Evolutionary conservation across 1,140 invertebrate genomes (phyloP), one percentile per base, ranked within the genome.

Genomic region (Trachymyrmex cornetzi): DNA sequence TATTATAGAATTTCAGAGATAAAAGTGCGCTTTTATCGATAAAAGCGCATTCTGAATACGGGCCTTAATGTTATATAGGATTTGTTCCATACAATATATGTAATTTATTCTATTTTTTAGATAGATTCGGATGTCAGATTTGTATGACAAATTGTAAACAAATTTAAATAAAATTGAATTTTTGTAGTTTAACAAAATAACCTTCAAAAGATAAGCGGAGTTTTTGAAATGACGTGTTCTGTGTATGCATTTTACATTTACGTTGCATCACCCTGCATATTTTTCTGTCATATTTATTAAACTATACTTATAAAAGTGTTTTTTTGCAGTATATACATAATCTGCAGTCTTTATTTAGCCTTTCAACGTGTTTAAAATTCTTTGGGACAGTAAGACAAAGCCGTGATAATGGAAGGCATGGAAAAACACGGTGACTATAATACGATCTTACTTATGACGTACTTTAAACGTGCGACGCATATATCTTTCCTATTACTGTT

Each of bases 311-410:
- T 74, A 22, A 74, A 34, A n/a, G 53, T 34, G n/a, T 34, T 74
- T 74, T 55, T 27, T 19, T 48, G 34, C 57, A 66, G 19, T n/a
- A 34, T n/a, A 66, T 66, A 19, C 53, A 61, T 59, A 74, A 59
- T 59, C 34, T 72, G 14, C n/a, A 82, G 19, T 82, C 16, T 82
- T 72, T 72, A 61, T 72, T 71, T 24, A 59, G 19, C 2, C 19
- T 61, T 61, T 16, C 34, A 22, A n/a, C 34, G 12, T 16, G 12
- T n/a, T 80, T 38, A 55, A 80, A 38, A 69, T 38, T 48, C 55
- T 22, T 72, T 48, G 22, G 22, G 34, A 30, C 24, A 44, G 4
- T 59, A 55, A 55, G 14, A 48, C 44, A 74, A 61, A 59, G n/a
- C 30, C 59, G 6, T 14, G 61, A 64, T 85, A 77, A 85, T 61